A percentile compares a stretch with the other conserved stretches of the same genome.
Conservation (phyloP, 2,797 vertebrate genomes). For the Alauda arvensis region DNA sequence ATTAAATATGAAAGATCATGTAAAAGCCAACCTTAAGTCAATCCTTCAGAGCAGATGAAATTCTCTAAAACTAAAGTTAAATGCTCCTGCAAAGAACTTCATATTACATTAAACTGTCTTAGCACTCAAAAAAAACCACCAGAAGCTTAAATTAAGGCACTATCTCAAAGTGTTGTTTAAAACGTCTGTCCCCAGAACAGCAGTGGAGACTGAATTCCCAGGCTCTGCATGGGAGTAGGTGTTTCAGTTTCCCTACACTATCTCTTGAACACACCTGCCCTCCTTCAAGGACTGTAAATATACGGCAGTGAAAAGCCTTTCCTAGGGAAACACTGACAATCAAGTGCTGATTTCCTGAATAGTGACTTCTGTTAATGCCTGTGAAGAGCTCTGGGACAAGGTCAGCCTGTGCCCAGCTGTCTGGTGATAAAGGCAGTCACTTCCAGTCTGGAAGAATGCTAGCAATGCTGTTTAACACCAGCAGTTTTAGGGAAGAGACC, state of each 20-base stretch:
- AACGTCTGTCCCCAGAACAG: neutral
- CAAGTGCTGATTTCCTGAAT: neutral
- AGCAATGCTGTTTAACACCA: neutral
- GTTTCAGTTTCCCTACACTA: neutral
- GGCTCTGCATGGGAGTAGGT: neutral
- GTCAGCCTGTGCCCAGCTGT: neutral
- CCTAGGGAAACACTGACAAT: neutral
- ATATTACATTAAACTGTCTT: accelerated
- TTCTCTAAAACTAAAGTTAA: neutral
- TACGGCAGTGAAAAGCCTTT: neutral
- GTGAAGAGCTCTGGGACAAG: neutral
- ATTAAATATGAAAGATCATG: neutral
- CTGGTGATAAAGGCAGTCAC: neutral
- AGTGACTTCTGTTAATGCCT: neutral
- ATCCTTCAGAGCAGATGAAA: neutral
- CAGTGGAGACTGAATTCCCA: neutral
- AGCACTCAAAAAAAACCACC: neutral
- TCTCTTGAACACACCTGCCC: neutral
- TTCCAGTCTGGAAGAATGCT: neutral
- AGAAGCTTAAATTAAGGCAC: neutral
- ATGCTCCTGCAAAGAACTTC: neutral
- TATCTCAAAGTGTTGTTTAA: neutral
- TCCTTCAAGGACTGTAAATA: neutral
- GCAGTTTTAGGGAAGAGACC: neutral
- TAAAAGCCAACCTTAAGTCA: neutral